phyloP scores from a whole-genome alignment of 2,113 vertebrate genomes.

The Numida meleagris region DNA sequence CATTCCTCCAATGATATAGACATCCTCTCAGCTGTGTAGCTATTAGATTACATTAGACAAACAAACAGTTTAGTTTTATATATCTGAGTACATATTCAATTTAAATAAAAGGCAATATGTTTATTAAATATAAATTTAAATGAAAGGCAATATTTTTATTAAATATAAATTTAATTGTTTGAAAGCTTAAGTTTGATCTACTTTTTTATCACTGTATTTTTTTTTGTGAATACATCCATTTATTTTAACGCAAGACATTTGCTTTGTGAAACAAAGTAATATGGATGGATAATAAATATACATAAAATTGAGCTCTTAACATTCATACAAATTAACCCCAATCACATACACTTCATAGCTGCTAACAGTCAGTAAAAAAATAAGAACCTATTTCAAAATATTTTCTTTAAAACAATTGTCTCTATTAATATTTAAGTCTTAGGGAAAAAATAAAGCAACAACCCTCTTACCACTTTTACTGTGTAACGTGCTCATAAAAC shows the following conservation, averaged over 20 bases:
- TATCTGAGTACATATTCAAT: not conserved
- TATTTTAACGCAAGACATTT: not conserved
- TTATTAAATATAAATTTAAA: not conserved
- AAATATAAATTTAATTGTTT: not conserved
- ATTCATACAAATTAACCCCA: not conserved
- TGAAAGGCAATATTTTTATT: not conserved
- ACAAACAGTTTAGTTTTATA: not conserved
- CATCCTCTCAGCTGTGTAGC: not conserved
- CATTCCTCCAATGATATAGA: not conserved
- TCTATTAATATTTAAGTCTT: conserved; percentile 32
- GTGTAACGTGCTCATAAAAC: conserved; percentile 4
- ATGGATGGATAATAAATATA: not conserved
- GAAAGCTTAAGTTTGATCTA: not conserved
- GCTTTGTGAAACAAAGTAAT: not conserved
- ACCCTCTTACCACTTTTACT: not conserved
- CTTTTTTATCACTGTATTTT: not conserved
- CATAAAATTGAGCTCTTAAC: not conserved
- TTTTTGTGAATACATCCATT: not conserved
- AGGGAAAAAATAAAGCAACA: conserved; percentile 38
- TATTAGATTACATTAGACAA: not conserved
- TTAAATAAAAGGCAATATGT: not conserved
- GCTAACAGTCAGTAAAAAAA: conserved; percentile 7
- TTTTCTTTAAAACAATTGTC: conserved; percentile 16
- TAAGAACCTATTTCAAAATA: conserved; percentile 18
- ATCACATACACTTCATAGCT: not conserved